Evolutionary conservation across 2,888 invertebrate genomes (phyloP).

Genomic region (Volucella zonaria): DNA sequence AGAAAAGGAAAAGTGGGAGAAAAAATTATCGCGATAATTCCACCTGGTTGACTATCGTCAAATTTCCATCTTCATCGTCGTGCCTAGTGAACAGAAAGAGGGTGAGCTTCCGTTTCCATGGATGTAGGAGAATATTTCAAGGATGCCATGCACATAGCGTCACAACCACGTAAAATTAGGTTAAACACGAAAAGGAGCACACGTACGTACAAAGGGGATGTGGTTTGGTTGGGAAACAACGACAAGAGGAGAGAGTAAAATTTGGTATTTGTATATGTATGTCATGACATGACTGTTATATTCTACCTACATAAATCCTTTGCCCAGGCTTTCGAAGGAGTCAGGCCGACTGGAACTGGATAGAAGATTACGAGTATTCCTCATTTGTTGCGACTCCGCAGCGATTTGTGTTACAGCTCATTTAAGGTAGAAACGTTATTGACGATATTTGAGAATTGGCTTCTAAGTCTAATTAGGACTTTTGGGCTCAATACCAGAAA

Average conservation of each 20-base stretch:
- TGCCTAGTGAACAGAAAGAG: conserved; percentile 2
- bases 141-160: neutral
- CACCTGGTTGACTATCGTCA: conserved; percentile 36
- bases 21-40: conserved; percentile 31
- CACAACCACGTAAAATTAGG: conserved; percentile 6
- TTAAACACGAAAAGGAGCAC: conserved; percentile 3
- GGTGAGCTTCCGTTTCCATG: neutral
- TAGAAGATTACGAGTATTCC: too few relatives aligned
- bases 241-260: neutral
- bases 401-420: too few relatives aligned
- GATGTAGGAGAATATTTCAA: neutral
- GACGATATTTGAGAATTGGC: too few relatives aligned
- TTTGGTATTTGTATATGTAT: too few relatives aligned
- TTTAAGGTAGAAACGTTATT: too few relatives aligned
- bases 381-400: too few relatives aligned
- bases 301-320: too few relatives aligned
- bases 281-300: too few relatives aligned
- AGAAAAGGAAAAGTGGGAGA: neutral
- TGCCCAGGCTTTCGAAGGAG: too few relatives aligned
- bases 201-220: neutral
- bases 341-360: too few relatives aligned
- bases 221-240: conserved; percentile 28
- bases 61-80: conserved; percentile 18
- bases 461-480: too few relatives aligned
- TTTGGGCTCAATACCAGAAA: too few relatives aligned